phyloP scores from a whole-genome alignment of 2,113 vertebrate species.

The Tyrannus savana region DNA sequence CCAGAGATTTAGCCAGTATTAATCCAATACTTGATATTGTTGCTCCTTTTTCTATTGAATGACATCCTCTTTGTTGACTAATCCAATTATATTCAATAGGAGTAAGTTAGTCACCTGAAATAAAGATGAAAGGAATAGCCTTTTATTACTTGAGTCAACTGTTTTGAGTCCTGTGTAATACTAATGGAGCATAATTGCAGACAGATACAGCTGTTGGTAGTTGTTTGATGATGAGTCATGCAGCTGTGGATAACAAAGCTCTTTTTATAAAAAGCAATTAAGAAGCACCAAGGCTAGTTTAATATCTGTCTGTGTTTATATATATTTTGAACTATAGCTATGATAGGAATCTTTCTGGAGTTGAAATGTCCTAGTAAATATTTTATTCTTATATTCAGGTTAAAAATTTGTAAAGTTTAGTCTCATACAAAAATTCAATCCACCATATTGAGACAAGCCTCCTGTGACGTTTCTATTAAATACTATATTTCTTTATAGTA shows the following conservation, averaged over 20 bases:
- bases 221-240: background rate
- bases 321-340: background rate
- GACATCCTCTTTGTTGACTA: background rate
- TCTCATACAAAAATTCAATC: background rate
- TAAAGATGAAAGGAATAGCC: background rate
- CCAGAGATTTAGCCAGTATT: background rate
- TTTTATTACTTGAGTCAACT: background rate
- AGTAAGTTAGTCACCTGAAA: background rate
- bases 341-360: background rate
- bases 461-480: background rate
- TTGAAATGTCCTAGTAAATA: background rate
- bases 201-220: background rate
- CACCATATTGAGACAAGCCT: background rate
- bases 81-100: background rate
- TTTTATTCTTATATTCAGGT: background rate
- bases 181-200: background rate
- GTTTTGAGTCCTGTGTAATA: background rate
- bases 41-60: background rate
- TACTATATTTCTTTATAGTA: background rate
- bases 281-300: background rate
- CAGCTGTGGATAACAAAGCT: background rate
- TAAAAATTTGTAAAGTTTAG: background rate
- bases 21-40: background rate
- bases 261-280: background rate
- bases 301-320: background rate